Percentiles rank a stretch among this genome's conserved stretches.
Evolutionary conservation across 2,113 vertebrate species (phyloP).

Genomic region (Leucoraja erinaceus): DNA sequence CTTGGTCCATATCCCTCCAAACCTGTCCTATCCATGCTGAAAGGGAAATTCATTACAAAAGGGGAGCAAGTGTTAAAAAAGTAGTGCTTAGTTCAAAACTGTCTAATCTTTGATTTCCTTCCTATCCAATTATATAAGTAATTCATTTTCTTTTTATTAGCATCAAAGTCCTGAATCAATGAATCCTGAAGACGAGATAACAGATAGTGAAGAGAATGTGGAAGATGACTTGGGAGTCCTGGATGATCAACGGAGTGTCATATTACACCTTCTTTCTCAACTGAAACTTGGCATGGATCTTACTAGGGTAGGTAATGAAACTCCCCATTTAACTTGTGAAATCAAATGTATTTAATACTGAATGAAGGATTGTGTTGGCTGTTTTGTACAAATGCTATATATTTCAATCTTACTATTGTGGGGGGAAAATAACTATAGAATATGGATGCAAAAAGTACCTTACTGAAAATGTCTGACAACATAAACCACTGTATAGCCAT

Average conservation of each 20-base stretch:
- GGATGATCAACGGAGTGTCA: conserved; percentile 86
- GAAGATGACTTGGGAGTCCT: conserved; percentile 81
- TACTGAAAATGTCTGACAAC: neutral
- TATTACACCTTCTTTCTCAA: conserved; percentile 89
- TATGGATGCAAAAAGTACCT: neutral
- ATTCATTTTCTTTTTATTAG: conserved; percentile 47
- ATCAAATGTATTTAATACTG: neutral
- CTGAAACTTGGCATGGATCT: conserved; percentile 95
- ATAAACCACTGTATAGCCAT: neutral
- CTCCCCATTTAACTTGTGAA: neutral
- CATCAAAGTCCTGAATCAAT: conserved; percentile 61
- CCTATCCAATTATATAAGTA: neutral
- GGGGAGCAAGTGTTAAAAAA: neutral
- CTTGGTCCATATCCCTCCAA: too few species aligned
- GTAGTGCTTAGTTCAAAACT: neutral
- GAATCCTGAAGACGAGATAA: conserved; percentile 76
- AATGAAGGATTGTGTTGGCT: neutral
- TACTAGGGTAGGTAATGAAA: conserved; percentile 67
- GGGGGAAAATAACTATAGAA: neutral
- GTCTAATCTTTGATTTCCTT: neutral
- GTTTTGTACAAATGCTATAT: neutral
- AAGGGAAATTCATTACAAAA: neutral
- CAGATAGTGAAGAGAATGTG: conserved; percentile 79
- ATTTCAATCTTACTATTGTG: neutral
- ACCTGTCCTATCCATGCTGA: neutral